Percentiles rank a stretch among this genome's conserved stretches.
These are phyloP conservation scores for Erythrocercus mccallii DNA, from an alignment of 2,113 vertebrate genomes.

Conservation along the genomic window DNA sequence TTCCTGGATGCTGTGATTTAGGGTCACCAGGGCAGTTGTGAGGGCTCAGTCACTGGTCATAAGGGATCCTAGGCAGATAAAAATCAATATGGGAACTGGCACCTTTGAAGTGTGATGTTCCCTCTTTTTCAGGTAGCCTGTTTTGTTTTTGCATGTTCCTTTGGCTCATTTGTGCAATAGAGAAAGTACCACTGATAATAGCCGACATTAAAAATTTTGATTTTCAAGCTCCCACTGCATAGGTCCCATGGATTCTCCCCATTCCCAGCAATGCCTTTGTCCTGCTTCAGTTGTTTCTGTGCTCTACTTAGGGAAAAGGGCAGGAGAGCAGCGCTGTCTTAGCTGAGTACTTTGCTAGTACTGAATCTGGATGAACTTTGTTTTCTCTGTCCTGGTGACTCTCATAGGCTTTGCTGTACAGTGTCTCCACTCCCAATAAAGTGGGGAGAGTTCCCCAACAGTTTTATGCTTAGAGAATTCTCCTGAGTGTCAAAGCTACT, in stretches of 20 bases:
- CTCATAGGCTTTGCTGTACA: background rate
- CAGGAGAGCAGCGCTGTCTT: background rate
- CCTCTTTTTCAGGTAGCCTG: background rate
- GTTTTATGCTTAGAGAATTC: background rate
- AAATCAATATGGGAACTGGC: background rate
- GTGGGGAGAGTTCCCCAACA: background rate
- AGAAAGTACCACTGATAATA: background rate
- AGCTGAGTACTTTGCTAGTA: background rate
- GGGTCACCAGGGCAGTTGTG: background rate
- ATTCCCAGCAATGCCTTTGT: background rate
- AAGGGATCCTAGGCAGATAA: background rate
- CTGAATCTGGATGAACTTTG: background rate
- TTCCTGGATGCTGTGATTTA: constrained; percentile 5
- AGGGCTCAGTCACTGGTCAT: background rate
- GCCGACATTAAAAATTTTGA: background rate
- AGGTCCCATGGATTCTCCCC: background rate
- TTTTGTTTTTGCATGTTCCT: background rate
- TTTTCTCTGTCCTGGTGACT: background rate
- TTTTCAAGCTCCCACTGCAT: background rate
- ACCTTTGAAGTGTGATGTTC: background rate
- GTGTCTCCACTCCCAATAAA: background rate
- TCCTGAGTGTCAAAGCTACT: background rate
- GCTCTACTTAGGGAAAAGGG: rapidly evolving
- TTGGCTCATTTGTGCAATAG: background rate
- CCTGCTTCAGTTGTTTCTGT: background rate